phyloP scores from a whole-genome alignment of 2,888 invertebrate genomes.

The Lamellibrachia satsuma region DNA sequence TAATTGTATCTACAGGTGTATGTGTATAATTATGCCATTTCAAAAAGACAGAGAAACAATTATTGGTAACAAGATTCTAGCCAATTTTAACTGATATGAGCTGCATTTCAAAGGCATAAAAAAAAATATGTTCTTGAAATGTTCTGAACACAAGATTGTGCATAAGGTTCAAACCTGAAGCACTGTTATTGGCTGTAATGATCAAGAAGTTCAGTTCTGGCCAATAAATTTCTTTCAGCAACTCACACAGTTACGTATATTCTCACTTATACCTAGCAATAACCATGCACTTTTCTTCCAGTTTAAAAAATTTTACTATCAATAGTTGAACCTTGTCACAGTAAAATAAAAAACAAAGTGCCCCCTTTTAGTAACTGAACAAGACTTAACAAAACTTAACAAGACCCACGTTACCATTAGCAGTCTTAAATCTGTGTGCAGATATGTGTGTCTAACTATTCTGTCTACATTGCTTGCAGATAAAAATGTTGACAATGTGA shows the following conservation, averaged over 20 bases:
- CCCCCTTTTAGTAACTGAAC: neutral
- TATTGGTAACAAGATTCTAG: too few species aligned
- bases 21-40: neutral
- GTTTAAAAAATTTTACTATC: neutral
- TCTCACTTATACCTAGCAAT: neutral
- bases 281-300: neutral
- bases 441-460: neutral
- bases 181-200: constrained; percentile 1
- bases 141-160: neutral
- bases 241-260: neutral
- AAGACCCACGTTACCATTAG: neutral
- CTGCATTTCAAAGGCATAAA: too few species aligned
- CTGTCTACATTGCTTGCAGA: neutral
- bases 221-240: neutral
- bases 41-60: neutral
- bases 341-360: neutral
- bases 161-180: neutral
- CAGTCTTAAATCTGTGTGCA: constrained; percentile 7
- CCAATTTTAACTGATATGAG: too few species aligned
- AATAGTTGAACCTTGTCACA: neutral
- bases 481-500: constrained; percentile 17
- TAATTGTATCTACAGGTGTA: neutral
- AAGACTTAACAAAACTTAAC: neutral
- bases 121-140: neutral
- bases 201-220: neutral